Conservation (phyloP, 2,888 invertebrate genomes). For the Bugulina stolonifera region DNA sequence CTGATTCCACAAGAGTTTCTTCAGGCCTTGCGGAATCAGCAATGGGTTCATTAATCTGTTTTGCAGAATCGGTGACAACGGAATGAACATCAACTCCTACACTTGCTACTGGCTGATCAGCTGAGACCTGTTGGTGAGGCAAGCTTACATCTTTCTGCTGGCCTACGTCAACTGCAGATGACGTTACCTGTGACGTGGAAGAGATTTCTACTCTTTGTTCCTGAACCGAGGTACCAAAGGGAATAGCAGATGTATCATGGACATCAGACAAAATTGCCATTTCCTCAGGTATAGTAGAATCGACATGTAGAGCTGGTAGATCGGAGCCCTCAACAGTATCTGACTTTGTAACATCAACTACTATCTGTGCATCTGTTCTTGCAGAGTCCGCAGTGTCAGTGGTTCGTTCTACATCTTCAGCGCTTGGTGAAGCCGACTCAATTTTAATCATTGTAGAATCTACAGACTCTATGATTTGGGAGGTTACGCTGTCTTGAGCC, state of each 20-base stretch:
- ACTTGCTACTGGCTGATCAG: background rate
- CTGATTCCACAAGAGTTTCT: background rate
- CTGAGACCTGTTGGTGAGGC: background rate
- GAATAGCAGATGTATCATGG: background rate
- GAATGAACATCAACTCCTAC: background rate
- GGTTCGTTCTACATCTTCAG: background rate
- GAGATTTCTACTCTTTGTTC: background rate
- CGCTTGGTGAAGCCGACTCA: too few species aligned
- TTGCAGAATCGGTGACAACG: background rate
- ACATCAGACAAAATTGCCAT: background rate
- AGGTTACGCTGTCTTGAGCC: background rate
- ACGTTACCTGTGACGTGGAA: too few species aligned
- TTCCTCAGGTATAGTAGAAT: constrained; percentile 4
- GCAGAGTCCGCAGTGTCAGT: background rate
- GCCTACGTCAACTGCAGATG: too few species aligned
- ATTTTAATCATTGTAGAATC: background rate
- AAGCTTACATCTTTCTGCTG: background rate
- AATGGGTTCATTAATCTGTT: background rate
- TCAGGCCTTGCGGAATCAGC: background rate
- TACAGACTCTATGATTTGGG: background rate
- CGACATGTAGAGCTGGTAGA: background rate
- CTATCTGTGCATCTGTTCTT: background rate
- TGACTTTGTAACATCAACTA: background rate
- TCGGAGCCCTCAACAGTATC: background rate
- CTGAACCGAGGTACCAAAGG: background rate